Conservation (phyloP, 2,797 vertebrate genomes). For the Phyllotis vaccarum region DNA sequence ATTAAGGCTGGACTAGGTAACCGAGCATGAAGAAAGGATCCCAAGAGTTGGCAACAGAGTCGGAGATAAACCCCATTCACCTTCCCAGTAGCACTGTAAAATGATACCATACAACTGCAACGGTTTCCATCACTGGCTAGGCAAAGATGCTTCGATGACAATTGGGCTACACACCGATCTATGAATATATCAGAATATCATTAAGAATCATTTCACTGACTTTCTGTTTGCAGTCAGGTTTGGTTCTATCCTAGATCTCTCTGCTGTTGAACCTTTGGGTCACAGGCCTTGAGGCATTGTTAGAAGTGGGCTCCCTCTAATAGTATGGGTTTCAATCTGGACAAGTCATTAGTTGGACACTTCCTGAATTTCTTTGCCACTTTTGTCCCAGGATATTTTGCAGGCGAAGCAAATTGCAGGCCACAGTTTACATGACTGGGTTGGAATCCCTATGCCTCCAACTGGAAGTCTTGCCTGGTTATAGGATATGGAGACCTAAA, state of each 20-base stretch:
- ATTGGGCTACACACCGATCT: background rate
- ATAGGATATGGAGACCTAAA: background rate
- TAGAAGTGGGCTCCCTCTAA: background rate
- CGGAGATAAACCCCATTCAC: background rate
- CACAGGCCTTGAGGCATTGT: background rate
- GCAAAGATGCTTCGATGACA: background rate
- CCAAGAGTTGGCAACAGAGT: background rate
- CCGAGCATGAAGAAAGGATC: background rate
- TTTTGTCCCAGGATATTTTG: background rate
- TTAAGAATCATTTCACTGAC: too few relatives aligned
- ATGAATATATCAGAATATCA: too few relatives aligned
- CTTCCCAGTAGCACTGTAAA: background rate
- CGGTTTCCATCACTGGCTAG: background rate
- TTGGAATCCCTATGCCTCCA: background rate
- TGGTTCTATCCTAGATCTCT: background rate
- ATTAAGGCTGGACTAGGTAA: background rate
- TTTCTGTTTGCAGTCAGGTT: background rate
- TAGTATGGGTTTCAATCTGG: background rate
- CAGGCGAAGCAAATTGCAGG: background rate
- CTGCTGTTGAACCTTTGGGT: background rate
- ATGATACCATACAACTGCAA: background rate
- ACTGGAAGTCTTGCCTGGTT: background rate
- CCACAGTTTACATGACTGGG: background rate
- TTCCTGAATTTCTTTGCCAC: background rate
- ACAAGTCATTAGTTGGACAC: background rate